These are phyloP conservation scores for Drosophila quadrilineata DNA, from an alignment of 1,140 invertebrate species.

Conservation along the genomic window DNA sequence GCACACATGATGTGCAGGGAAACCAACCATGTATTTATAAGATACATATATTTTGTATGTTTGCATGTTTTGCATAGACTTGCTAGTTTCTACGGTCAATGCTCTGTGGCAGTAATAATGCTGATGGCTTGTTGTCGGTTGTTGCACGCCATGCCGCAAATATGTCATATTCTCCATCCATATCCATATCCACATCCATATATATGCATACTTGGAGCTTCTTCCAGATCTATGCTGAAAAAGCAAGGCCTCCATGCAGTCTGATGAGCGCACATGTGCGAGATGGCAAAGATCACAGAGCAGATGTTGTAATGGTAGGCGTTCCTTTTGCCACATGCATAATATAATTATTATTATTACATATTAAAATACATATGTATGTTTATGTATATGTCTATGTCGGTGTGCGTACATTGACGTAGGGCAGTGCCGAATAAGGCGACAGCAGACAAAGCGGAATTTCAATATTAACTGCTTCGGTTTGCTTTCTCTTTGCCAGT, in stretches of 20 bases:
- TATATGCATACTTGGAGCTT: conserved; percentile 37
- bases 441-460: background rate
- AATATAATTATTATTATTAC: conserved; percentile 9
- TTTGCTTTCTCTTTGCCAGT: conserved; percentile 33
- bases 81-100: conserved; percentile 42
- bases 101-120: conserved; percentile 14
- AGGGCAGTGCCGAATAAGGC: conserved; percentile 26
- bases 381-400: background rate
- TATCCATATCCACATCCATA: conserved; percentile 52
- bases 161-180: conserved; percentile 45
- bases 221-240: conserved; percentile 56
- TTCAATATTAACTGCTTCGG: conserved; percentile 23
- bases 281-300: conserved; percentile 52
- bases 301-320: conserved; percentile 57
- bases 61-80: conserved; percentile 19
- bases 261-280: conserved; percentile 54
- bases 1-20: too few relatives aligned
- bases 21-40: too few relatives aligned
- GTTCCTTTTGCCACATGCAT: conserved; percentile 57
- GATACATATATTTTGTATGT: too few relatives aligned
- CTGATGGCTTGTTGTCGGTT: background rate
- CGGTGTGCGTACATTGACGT: conserved; percentile 20
- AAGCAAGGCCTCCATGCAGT: conserved; percentile 31
- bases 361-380: background rate
- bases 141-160: conserved; percentile 30